These are phyloP conservation scores for Ostrea edulis DNA, from an alignment of 1,140 invertebrate genomes.

Conservation along the genomic window DNA sequence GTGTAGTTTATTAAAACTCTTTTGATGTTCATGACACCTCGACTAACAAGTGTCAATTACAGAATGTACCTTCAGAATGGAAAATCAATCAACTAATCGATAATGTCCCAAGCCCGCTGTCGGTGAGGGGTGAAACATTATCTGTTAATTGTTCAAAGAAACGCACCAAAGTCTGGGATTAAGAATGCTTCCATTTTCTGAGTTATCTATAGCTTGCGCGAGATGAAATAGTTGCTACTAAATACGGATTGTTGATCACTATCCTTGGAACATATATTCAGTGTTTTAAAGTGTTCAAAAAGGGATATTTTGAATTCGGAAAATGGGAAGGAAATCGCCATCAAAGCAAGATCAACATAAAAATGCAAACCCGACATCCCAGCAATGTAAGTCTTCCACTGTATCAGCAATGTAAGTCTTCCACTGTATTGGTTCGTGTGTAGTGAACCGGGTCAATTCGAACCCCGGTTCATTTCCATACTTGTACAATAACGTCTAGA, in stretches of 20 bases:
- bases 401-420: constrained; percentile 8
- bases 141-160: constrained; percentile 29
- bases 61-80: not conserved
- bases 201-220: not conserved
- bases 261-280: not conserved
- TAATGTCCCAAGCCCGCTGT: not conserved
- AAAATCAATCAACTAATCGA: constrained; percentile 22
- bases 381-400: constrained; percentile 4
- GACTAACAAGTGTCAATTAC: constrained; percentile 8
- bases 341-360: not conserved
- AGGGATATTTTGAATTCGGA: not conserved
- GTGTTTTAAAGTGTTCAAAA: not conserved
- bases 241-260: not conserved
- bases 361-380: not conserved
- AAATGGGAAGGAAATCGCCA: constrained; percentile 11
- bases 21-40: not conserved
- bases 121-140: constrained; percentile 28
- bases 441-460: too few species aligned
- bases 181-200: constrained; percentile 3
- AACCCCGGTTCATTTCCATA: too few species aligned
- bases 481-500: too few species aligned
- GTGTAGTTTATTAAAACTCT: constrained; percentile 6
- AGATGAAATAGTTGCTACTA: not conserved
- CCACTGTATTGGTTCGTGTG: too few species aligned
- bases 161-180: not conserved